A percentile compares a stretch with the other conserved stretches of the same genome.
These are phyloP conservation scores for Dipodomys stephensi DNA, from an alignment of 2,113 vertebrate genomes.

Conservation along the genomic window DNA sequence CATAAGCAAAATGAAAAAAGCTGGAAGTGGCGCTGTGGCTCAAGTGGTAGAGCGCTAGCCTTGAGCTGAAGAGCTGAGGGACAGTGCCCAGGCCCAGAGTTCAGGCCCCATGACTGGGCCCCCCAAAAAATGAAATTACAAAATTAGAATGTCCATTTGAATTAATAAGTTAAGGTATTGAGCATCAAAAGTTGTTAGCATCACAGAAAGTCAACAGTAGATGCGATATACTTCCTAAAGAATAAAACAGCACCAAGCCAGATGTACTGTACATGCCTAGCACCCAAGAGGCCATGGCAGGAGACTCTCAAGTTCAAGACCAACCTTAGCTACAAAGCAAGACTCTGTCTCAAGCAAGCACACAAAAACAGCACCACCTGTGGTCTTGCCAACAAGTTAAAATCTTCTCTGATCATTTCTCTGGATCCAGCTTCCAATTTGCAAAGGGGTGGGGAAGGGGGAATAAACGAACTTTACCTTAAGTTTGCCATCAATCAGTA, in stretches of 20 bases:
- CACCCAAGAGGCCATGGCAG: no score
- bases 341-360: no score
- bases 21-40: no score
- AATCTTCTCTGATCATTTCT: conserved; percentile 1
- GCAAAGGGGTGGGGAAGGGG: background rate
- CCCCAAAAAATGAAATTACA: background rate
- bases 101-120: no score
- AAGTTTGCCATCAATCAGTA: background rate
- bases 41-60: no score
- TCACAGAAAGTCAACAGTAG: background rate
- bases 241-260: background rate
- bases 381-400: background rate
- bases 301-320: no score
- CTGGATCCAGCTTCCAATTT: background rate
- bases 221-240: background rate
- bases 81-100: no score
- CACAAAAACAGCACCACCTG: background rate
- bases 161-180: conserved; percentile 23
- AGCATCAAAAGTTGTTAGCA: background rate
- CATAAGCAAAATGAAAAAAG: no score
- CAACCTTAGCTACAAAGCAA: no score
- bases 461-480: background rate
- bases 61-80: no score
- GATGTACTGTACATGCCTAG: no score
- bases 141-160: background rate